Conservation (phyloP, 1,140 invertebrate genomes). For the Formica exsecta region DNA sequence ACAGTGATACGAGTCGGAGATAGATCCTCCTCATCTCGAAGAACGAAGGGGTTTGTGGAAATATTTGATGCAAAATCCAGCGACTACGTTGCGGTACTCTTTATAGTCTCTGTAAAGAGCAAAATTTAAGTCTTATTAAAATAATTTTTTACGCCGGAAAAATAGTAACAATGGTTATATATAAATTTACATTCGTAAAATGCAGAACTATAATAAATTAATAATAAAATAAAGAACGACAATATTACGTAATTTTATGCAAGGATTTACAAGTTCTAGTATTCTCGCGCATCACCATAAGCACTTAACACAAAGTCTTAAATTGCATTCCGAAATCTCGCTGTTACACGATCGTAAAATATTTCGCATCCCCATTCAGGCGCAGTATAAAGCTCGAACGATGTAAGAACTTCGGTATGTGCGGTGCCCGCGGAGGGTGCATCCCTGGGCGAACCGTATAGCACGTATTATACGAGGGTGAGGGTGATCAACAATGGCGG, state of each 20-base stretch:
- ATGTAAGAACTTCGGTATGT: conserved; percentile 23
- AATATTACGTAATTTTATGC: not conserved
- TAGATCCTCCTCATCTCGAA: not conserved
- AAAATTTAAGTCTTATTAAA: not conserved
- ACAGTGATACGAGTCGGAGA: not conserved
- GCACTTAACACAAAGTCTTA: not conserved
- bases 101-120: not conserved
- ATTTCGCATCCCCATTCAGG: not conserved
- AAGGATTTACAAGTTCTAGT: not conserved
- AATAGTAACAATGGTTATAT: not conserved
- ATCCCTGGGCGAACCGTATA: conserved; percentile 48
- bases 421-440: conserved; percentile 47
- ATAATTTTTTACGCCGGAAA: not conserved
- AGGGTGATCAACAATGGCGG: conserved; percentile 70
- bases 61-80: conserved; percentile 6
- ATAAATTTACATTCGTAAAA: not conserved
- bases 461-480: conserved; percentile 69
- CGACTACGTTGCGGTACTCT: not conserved
- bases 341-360: conserved; percentile 37
- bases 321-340: conserved; percentile 28
- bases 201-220: not conserved
- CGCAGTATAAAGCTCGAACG: conserved; percentile 10
- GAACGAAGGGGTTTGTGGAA: not conserved
- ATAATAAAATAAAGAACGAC: not conserved
- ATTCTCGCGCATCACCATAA: not conserved